A percentile compares a stretch with the other conserved stretches of the same genome.
These are phyloP conservation scores for Gallinago paraguaiae DNA, from an alignment of 2,113 vertebrate species.

Conservation along the genomic window DNA sequence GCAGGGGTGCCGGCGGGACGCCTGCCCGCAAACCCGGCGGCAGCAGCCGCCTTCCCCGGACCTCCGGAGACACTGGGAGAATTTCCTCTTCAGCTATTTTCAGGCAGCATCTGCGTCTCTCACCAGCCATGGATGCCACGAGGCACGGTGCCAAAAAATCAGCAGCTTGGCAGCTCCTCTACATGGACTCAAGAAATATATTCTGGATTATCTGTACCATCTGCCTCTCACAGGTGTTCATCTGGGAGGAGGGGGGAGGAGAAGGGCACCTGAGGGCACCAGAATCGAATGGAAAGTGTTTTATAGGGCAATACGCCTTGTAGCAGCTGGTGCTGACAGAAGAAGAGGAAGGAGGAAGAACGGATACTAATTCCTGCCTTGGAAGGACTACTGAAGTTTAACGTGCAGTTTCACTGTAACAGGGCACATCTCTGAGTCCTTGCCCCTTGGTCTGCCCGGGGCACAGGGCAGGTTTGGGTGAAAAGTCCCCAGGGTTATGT, in stretches of 20 bases:
- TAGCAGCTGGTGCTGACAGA: background rate
- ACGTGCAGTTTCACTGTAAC: background rate
- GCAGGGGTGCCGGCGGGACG: accelerated
- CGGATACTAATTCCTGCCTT: background rate
- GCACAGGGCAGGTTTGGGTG: accelerated
- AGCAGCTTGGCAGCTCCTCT: constrained; percentile 50
- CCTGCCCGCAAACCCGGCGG: background rate
- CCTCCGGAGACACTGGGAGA: constrained; percentile 12
- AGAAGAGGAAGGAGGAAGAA: background rate
- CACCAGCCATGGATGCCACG: background rate
- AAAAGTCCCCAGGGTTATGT: background rate
- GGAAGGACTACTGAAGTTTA: background rate
- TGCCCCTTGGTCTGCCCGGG: background rate
- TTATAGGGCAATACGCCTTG: background rate
- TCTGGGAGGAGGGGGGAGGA: constrained; percentile 4
- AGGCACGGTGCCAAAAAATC: constrained; percentile 20
- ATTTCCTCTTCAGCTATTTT: constrained; percentile 60
- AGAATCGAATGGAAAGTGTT: background rate
- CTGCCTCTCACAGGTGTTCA: constrained; percentile 59
- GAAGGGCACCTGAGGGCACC: constrained; percentile 62
- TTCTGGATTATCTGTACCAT: constrained; percentile 53
- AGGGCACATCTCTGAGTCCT: background rate
- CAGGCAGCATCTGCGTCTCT: constrained; percentile 43
- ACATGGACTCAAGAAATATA: constrained; percentile 41
- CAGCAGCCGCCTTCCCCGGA: background rate